Conservation (phyloP, 2,797 vertebrate genomes). For the Gadopsis marmoratus region DNA sequence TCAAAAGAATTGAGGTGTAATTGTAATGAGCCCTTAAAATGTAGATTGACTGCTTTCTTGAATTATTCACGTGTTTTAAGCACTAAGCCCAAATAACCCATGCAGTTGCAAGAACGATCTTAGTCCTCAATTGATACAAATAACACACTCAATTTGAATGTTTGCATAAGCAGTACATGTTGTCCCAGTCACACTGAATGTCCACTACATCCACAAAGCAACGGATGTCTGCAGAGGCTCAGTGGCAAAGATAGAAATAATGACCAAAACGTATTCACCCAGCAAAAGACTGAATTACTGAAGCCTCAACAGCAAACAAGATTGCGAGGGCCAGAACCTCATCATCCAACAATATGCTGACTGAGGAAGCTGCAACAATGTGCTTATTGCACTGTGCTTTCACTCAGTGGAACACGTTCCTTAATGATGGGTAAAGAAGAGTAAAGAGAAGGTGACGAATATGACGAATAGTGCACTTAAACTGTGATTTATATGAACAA, state of each 20-base stretch:
- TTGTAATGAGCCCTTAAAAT: conserved; percentile 4
- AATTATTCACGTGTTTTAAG: neutral
- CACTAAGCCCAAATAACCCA: neutral
- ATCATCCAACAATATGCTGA: conserved; percentile 77
- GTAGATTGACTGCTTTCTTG: neutral
- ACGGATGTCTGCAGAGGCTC: conserved; percentile 3
- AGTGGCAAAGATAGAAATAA: neutral
- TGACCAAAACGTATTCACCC: conserved; percentile 12
- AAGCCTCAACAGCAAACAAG: conserved; percentile 45
- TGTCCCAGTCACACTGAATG: conserved; percentile 10
- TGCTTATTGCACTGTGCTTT: conserved; percentile 78
- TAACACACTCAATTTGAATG: conserved; percentile 21
- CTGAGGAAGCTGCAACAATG: conserved; percentile 67
- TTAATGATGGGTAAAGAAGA: conserved; percentile 80
- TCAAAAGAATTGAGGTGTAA: neutral
- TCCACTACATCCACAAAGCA: neutral
- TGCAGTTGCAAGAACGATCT: neutral
- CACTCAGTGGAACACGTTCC: conserved; percentile 77
- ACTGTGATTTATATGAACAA: conserved; percentile 77
- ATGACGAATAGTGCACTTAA: conserved; percentile 74
- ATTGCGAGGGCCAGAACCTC: conserved; percentile 38
- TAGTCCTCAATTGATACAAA: neutral
- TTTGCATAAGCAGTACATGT: conserved; percentile 1
- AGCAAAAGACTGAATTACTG: conserved; percentile 41
- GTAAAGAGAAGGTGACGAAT: conserved; percentile 78